Evolutionary conservation across 2,113 vertebrate genomes (phyloP).

Genomic region (rabbit (Oryctolagus cuniculus)): DNA sequence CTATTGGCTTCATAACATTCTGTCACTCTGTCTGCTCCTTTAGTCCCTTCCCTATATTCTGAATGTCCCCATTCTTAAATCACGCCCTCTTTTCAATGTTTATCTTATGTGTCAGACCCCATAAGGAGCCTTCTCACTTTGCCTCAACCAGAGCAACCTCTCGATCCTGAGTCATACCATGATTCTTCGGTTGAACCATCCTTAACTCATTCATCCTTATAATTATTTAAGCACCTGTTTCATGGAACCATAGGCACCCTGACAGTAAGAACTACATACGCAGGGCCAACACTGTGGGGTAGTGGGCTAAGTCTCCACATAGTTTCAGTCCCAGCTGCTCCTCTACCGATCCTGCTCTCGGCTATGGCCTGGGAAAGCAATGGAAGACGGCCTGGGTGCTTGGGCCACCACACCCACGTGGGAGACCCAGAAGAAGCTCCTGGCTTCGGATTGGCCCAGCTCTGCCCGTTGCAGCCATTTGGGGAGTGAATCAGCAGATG

Average conservation of each 20-base stretch:
- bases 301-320: too few species aligned
- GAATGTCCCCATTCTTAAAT: not conserved
- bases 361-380: too few species aligned
- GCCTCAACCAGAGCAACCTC: not conserved
- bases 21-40: not conserved
- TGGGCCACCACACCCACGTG: too few species aligned
- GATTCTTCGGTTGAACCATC: not conserved
- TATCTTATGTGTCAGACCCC: not conserved
- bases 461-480: too few species aligned
- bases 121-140: not conserved
- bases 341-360: too few species aligned
- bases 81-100: not conserved
- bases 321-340: too few species aligned
- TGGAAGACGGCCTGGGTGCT: too few species aligned
- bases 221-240: slow-evolving; percentile 22
- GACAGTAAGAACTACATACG: not conserved
- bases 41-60: not conserved
- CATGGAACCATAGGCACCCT: not conserved
- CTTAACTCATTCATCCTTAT: not conserved
- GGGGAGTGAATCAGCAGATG: too few species aligned
- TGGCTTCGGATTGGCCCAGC: too few species aligned
- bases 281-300: too few species aligned
- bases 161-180: not conserved
- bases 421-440: too few species aligned
- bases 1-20: not conserved